Evolutionary conservation across 2,888 invertebrate species (phyloP), one percentile per base, ranked within the genome.

Genomic region (Torymus tubicola): DNA sequence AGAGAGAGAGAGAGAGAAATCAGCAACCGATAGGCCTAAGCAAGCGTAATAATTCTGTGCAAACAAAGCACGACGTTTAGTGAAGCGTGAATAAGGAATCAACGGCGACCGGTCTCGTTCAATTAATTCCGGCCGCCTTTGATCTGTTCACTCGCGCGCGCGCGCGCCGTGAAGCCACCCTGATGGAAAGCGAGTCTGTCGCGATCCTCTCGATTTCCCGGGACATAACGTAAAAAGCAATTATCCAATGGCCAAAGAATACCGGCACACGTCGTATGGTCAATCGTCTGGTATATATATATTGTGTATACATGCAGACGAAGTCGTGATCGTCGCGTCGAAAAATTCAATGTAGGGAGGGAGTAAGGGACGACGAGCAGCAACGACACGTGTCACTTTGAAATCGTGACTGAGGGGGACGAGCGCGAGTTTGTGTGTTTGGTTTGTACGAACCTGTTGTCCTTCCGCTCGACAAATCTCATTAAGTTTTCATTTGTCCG

Each of bases 141-240:
- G 87, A 88, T 88, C 88, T 85, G 75, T 69, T 52, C 55, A 12
- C 24, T 11, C 21, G 16, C 52, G 67, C 67, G 60, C 67, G 60
- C 31, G 84, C 86, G 87, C 87, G 87, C 86, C 87, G 86, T 85
- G 84, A 81, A 86, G 84, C 86, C 87, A 86, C 85, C 86, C 86
- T 85, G 84, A 88, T 85, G 88, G 89, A 89, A 88, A 89, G 87
- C 86, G 82, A 79, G 83, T 83, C 83, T 83, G 83, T 84, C 83
- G 89, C 88, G 31, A 11, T 50, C 42, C 64, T 72, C 60, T 72
- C 60, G 21, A 24, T 67, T 65, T 58, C 14, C 21, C 58, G 52
- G 42, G 88, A 84, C 88, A 89, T 89, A 88, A 87, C 87, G 87
- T 87, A 89, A 90, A 90, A 90, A 89, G 87, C 89, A 90, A 90